Evolutionary conservation across 2,888 invertebrate genomes (phyloP).

Genomic region (Cremastobaeus sp.): DNA sequence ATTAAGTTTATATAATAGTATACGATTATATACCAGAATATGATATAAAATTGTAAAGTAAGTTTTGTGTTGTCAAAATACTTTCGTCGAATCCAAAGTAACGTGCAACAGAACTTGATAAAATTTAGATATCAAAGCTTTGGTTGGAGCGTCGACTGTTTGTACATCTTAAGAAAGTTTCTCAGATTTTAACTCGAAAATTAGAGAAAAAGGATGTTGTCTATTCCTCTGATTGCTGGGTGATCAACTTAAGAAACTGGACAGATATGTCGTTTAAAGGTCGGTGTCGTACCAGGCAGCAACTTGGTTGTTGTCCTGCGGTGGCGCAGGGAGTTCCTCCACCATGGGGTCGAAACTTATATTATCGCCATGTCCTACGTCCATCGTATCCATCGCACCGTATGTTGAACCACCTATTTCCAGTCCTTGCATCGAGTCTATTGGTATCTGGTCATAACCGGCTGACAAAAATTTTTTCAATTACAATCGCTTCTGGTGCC

Average conservation of each 20-base stretch:
- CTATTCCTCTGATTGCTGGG: constrained; percentile 1
- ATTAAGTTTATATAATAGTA: constrained; percentile 34
- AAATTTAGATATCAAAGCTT: constrained; percentile 23
- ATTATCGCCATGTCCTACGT: constrained; percentile 87
- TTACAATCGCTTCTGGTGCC: too few relatives aligned
- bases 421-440: constrained; percentile 97
- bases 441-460: constrained; percentile 99
- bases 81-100: constrained; percentile 41
- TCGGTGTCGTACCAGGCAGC: constrained; percentile 99
- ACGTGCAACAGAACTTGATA: constrained; percentile 14
- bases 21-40: constrained; percentile 46
- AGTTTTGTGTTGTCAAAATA: constrained; percentile 33
- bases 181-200: constrained; percentile 4
- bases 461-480: constrained; percentile 68
- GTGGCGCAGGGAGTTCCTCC: constrained; percentile 87
- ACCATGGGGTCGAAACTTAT: constrained; percentile 87
- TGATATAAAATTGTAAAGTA: constrained; percentile 46
- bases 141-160: not conserved
- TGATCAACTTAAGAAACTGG: constrained; percentile 38
- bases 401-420: constrained; percentile 91
- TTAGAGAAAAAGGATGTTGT: constrained; percentile 5
- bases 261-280: constrained; percentile 81
- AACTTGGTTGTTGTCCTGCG: constrained; percentile 93
- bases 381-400: constrained; percentile 91
- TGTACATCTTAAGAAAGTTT: constrained; percentile 9